These are phyloP conservation scores for Drosophila cracens DNA, from an alignment of 2,888 invertebrate species.

Conservation along the genomic window DNA sequence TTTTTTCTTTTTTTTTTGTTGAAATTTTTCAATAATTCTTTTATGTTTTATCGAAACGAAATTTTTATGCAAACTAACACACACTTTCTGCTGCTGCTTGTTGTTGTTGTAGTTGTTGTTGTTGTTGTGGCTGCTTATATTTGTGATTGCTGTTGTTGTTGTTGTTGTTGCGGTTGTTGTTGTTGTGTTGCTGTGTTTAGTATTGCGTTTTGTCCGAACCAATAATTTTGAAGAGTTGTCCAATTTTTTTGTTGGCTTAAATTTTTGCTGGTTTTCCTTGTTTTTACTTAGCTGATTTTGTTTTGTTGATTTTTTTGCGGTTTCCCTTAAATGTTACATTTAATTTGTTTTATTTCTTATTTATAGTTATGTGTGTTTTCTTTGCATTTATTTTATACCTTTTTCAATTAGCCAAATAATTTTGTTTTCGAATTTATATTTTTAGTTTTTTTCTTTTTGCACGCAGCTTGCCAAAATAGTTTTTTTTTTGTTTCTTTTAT, in stretches of 20 bases:
- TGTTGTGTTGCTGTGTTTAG: conserved; percentile 79
- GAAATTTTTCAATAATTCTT: conserved; percentile 48
- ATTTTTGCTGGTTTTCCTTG: conserved; percentile 76
- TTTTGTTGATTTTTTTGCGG: conserved; percentile 40
- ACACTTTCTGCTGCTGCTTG: conserved; percentile 67
- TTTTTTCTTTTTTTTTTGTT: conserved; percentile 43
- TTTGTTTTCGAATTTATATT: conserved; percentile 18
- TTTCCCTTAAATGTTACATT: conserved; percentile 63
- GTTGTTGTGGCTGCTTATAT: conserved; percentile 41
- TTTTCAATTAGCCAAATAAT: conserved; percentile 46
- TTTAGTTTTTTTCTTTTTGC: conserved; percentile 32
- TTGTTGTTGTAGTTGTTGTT: conserved; percentile 55
- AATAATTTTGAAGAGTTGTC: conserved; percentile 85
- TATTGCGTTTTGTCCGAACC: conserved; percentile 84
- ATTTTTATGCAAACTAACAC: conserved; percentile 84
- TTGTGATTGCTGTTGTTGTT: conserved; percentile 53
- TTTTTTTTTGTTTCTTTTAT: conserved; percentile 39
- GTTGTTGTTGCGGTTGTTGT: conserved; percentile 55
- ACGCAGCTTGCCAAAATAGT: conserved; percentile 64
- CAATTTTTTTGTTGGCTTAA: conserved; percentile 82
- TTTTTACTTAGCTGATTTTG: conserved; percentile 54
- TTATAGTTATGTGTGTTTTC: conserved; percentile 39
- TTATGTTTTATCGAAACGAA: conserved; percentile 83
- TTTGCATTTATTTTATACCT: conserved; percentile 16
- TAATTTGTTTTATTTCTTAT: conserved; percentile 45